A percentile compares a stretch with the other conserved stretches of the same genome.
Evolutionary conservation across 2,113 vertebrate species (phyloP).

Genomic region (Rhinopomastus cyanomelas): DNA sequence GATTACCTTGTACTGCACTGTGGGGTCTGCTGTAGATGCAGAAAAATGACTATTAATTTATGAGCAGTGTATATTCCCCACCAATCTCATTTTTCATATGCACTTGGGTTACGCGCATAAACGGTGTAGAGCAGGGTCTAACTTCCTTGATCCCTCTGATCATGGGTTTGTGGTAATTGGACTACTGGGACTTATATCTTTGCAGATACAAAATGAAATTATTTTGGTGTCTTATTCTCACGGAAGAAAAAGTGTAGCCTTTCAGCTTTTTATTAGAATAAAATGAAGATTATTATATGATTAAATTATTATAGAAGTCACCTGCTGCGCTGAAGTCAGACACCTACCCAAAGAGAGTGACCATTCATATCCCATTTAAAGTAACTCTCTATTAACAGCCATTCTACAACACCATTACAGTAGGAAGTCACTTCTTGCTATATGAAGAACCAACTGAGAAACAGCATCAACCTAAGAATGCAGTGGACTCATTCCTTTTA

Average conservation of each 20-base stretch:
- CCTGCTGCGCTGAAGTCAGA: background rate
- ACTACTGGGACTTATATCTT: background rate
- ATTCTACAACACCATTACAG: background rate
- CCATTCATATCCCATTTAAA: background rate
- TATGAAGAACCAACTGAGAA: background rate
- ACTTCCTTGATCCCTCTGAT: background rate
- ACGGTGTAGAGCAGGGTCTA: background rate
- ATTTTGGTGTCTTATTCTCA: background rate
- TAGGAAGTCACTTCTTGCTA: background rate
- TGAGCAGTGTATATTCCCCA: background rate
- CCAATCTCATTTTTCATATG: background rate
- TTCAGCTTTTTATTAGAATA: background rate
- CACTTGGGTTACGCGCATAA: background rate
- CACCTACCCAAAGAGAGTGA: background rate
- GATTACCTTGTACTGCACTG: background rate
- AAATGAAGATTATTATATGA: background rate
- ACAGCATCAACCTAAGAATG: background rate
- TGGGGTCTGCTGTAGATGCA: background rate
- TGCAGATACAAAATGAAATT: background rate
- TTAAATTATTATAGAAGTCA: background rate
- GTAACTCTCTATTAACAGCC: background rate
- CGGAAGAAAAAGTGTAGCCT: too few relatives aligned
- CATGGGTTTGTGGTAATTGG: background rate
- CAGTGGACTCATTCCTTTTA: background rate
- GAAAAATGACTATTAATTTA: background rate